Base-by-base conservation (phyloP, 1,140 invertebrate genomes). In the Hyphantria cunea region DNA sequence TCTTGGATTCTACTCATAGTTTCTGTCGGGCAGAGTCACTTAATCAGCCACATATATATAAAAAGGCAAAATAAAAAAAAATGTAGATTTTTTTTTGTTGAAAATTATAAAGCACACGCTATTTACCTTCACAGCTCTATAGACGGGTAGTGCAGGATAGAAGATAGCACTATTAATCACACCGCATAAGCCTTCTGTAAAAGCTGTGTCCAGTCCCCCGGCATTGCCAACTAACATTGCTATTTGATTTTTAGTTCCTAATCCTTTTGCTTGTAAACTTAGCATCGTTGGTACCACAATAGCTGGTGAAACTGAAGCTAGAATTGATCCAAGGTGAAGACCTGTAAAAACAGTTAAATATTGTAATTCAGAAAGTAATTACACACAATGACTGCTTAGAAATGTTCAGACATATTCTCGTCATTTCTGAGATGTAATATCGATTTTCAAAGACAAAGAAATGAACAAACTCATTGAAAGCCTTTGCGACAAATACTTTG, bases 261-360 rank as follows among this genome's bases (percentile, higher is more conserved):
- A 95, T 6, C 97, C 96, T 80, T 95, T 94, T 45, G 94, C 92
- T n/a, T 95, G 92, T 9, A 99, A 89, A 41, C 94, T 92, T 64
- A 98, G 93, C 32, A 98, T 93, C 62, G 95, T 95, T 0, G 98
- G 97, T 9, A 99, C 97, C 3, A 99, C 95, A 8, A 99, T 96
- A 12, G 98, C 98, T 5, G 98, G 97, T 0, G 97, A 98, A 8
- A 99, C 97, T 4, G 98, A 97, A 1, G 97, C 94, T 34, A 98
- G 89, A 37, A 98, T 95, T 67, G 95, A 94, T 67, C 96, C 96
- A 10, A 98, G 92, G 60, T 98, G 93, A 44, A 98, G 93, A 59
- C 87, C 87, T 90, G 64, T 32, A 64, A 55, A 50, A 45, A 66
- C 0, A 58, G 14, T n/a, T 15, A 56, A 56, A 54, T 32, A 32